Conservation (phyloP, 2,113 vertebrate species). For the Orientallactaga bullata region DNA sequence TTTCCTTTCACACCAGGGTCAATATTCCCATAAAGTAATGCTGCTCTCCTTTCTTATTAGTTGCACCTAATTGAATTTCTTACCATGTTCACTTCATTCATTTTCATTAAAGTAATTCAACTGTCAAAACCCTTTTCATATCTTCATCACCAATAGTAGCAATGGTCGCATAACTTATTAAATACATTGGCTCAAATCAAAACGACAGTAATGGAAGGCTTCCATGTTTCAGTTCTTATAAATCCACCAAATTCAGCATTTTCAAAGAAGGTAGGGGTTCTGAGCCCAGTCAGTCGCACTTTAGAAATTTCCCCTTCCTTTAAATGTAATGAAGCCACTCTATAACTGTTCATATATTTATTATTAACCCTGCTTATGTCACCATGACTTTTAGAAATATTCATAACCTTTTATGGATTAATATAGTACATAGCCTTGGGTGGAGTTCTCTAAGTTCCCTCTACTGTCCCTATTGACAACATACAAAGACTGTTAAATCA, state of each 20-base stretch:
- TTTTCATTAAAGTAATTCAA: conserved; percentile 27
- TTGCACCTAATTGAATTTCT: not conserved
- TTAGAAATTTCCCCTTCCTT: not conserved
- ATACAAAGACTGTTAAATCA: not conserved
- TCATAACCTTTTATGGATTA: not conserved
- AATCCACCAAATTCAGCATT: not conserved
- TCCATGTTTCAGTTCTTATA: not conserved
- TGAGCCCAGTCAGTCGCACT: not conserved
- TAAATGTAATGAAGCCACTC: not conserved
- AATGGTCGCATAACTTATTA: not conserved
- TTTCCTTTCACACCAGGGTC: not conserved
- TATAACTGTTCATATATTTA: not conserved
- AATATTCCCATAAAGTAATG: not conserved
- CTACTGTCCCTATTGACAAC: not conserved
- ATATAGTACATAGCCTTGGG: not conserved
- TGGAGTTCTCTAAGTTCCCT: not conserved
- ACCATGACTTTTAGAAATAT: not conserved
- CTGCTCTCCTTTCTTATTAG: not conserved
- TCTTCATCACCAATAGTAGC: not conserved
- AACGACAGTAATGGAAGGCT: not conserved
- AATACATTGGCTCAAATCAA: not conserved
- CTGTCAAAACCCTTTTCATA: not conserved
- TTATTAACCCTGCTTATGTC: not conserved
- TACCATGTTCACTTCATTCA: not conserved
- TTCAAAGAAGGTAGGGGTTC: not conserved